Evolutionary conservation across 2,113 vertebrate species (phyloP), one percentile per base, ranked within the genome.

Genomic region (Polypterus senegalus): DNA sequence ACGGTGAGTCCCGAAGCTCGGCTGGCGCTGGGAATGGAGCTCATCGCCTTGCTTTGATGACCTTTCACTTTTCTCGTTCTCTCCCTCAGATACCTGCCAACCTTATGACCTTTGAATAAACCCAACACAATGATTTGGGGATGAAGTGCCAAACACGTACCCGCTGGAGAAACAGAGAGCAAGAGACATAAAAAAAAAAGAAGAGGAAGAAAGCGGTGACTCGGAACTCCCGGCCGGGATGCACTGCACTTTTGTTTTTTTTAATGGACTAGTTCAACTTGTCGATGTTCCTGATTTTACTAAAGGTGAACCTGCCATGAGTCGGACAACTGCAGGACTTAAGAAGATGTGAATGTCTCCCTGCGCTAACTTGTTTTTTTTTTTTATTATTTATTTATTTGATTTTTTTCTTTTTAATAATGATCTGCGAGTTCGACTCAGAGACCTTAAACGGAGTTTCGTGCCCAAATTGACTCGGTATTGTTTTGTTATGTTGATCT

Each of bases 21-120:
- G 3, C 7, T 48, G 11, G 44, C 5, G 4, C 48, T 11, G 2
- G 27, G 27, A 27, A 27, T 27, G 27, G 27, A 27, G 27, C 27
- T 27, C 27, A 27, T 27, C 27, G 27, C 27, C 27, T 27, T 27
- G 27, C 27, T 27, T 27, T 27, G 27, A 27, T 27, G 27, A 27
- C 27, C 27, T 27, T 27, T 27, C 27, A 27, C 60, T 59, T 59
- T 2, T 3, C 5, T 70, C 7, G 49, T 56, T 62, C 82, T 60
- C 70, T 78, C 57, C 84, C 77, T 63, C 71, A 96, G 93, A 87
- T 91, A 79, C 93, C 92, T 80, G 81, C 91, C 63, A 95, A 96
- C 81, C 88, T 96, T 75, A 96, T 96, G 92, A 94, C 93, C 48
- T 96, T 96, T 10, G 93, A 96, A 64, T 94, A 85, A 89, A 72